Base-by-base conservation (phyloP, 2,797 vertebrate species). In the Spondyliosoma cantharus region DNA sequence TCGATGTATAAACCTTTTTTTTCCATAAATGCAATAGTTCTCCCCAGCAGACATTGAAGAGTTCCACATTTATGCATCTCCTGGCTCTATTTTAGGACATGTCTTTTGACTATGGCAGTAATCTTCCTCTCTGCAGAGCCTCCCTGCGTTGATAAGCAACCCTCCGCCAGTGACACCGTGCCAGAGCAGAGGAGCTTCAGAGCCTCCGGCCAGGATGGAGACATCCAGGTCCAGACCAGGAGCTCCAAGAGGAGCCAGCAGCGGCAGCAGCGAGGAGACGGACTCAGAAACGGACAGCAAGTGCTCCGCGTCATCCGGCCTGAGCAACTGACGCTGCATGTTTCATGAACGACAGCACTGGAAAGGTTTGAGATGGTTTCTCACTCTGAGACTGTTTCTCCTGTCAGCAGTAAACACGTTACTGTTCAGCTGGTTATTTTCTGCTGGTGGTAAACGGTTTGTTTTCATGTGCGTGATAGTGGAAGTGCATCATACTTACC, bases 241-340 rank as follows among this genome's bases (percentile, higher is more conserved):
- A 79, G 71, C 54, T 71, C 76, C 59, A 14, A 74, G 64, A 59
- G 73, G 54, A 15, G n/a, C 78, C 16, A 52, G 71, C 82, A 89
- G 90, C 11, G 73, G 89, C 64, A 69, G 91, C 11, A 69, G 91
- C 11, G 93, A 95, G 59, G 92, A 94, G 56, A 94, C 88, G 0
- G 93, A 94, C 77, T 93, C 91, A 0, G 95, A 95, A 81, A 92
- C 91, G 0, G 93, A 95, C 88, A 91, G 93, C 86, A 94, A 91
- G 81, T 93, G 92, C 83, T 93, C 90, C 1, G 87, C 72, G 0
- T 94, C 93, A 0, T 93, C 92, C 67, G 79, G 62, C 72, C 87
- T 32, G 46, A 92, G 91, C 81, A 89, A 87, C 86, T 94, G 80
- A 93, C 0, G 9, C 29, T 7, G 43, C 15, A 19, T 0, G 16